Conservation (phyloP, 37 sponge, comb jelly and placozoan genomes). For the Tethya wilhelma region DNA sequence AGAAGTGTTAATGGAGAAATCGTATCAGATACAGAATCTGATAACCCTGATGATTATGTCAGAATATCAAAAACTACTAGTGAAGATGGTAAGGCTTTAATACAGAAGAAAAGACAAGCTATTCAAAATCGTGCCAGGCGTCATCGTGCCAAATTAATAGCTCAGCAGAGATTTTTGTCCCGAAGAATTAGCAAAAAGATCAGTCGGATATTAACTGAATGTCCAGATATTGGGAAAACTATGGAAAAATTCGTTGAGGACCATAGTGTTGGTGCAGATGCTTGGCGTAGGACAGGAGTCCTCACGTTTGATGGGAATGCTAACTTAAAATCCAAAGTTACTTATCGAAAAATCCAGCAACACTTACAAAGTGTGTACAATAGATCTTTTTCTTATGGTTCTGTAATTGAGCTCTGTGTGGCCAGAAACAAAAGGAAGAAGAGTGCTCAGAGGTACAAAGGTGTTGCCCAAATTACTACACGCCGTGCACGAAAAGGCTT, state of each 20-base stretch:
- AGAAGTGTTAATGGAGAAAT: no score
- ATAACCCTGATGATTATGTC: slow-evolving; percentile 8
- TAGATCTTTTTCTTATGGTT: slow-evolving; percentile 35
- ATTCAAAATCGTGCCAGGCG: no score
- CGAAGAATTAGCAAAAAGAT: neutral
- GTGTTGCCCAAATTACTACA: slow-evolving; percentile 45
- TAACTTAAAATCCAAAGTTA: slow-evolving; percentile 35
- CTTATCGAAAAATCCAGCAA: slow-evolving; percentile 29
- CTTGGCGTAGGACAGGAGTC: slow-evolving; percentile 53
- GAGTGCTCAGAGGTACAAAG: slow-evolving; percentile 30
- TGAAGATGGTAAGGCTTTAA: no score
- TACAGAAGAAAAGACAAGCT: no score
- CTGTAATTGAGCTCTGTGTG: slow-evolving; percentile 48
- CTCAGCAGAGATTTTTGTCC: slow-evolving; percentile 8
- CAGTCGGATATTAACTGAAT: slow-evolving; percentile 1
- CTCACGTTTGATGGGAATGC: slow-evolving; percentile 62
- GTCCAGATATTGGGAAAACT: slow-evolving; percentile 22
- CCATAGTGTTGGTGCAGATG: slow-evolving; percentile 52
- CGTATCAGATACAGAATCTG: slow-evolving; percentile 39
- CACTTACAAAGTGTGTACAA: slow-evolving; percentile 8
- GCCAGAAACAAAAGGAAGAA: slow-evolving; percentile 43
- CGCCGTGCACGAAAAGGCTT: slow-evolving; percentile 46
- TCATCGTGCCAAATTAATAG: neutral
- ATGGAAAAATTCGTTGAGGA: no score
- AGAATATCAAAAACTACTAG: no score